These are phyloP conservation scores for Ridgeia piscesae DNA, from an alignment of 1,140 invertebrate genomes.

Conservation along the genomic window DNA sequence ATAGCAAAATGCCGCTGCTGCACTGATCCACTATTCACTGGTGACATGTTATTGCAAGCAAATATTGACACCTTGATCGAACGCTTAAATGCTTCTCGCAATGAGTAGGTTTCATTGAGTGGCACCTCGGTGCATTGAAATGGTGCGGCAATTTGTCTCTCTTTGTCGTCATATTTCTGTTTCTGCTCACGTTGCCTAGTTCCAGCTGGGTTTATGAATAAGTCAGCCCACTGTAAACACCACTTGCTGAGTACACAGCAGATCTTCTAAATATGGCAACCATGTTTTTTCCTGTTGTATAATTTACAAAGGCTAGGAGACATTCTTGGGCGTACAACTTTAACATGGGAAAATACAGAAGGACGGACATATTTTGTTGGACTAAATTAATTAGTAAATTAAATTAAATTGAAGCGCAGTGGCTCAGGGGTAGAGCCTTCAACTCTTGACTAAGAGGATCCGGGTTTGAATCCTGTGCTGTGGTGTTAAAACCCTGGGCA, in stretches of 20 bases:
- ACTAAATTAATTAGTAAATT: too few species aligned
- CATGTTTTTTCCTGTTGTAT: not conserved
- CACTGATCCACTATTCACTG: not conserved
- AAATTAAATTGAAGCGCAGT: too few species aligned
- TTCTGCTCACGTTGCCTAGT: not conserved
- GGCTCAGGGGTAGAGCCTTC: too few species aligned
- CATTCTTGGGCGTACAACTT: not conserved
- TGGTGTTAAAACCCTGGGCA: too few species aligned
- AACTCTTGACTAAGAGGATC: too few species aligned
- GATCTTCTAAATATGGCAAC: not conserved
- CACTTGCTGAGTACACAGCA: not conserved
- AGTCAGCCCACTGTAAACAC: not conserved
- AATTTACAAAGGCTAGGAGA: not conserved
- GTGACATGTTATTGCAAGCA: not conserved
- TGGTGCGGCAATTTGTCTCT: not conserved
- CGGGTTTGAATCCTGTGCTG: too few species aligned
- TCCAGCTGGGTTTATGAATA: not conserved
- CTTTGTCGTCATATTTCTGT: not conserved
- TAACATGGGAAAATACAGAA: too few species aligned
- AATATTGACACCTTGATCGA: not conserved
- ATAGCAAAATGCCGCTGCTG: too few species aligned
- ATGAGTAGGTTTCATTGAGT: not conserved
- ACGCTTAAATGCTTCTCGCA: not conserved
- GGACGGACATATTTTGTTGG: too few species aligned
- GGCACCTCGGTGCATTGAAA: not conserved